These are phyloP conservation scores for Hesperophylax magnus DNA, from an alignment of 1,140 invertebrate species.

Conservation along the genomic window DNA sequence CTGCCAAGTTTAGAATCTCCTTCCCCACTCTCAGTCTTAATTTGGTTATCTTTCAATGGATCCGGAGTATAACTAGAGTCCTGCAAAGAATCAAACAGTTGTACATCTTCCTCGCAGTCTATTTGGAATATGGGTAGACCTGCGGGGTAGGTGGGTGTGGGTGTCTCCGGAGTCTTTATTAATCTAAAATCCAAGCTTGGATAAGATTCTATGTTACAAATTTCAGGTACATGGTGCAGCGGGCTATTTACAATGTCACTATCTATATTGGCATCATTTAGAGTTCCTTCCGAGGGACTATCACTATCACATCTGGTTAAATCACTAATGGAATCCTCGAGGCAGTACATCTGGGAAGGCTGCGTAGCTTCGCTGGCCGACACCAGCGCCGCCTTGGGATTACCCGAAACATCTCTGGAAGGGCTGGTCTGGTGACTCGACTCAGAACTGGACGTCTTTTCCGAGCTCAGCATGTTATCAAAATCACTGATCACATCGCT, in stretches of 20 bases:
- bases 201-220: conserved; percentile 43
- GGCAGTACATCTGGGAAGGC: neutral
- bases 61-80: conserved; percentile 53
- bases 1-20: conserved; percentile 19
- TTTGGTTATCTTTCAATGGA: conserved; percentile 2
- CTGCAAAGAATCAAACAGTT: conserved; percentile 53
- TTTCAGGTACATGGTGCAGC: conserved; percentile 53
- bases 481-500: conserved; percentile 77
- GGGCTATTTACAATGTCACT: conserved; percentile 44
- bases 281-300: conserved; percentile 13
- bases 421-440: conserved; percentile 73
- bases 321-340: conserved; percentile 23
- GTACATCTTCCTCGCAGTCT: conserved; percentile 35
- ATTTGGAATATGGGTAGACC: conserved; percentile 28
- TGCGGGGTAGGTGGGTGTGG: conserved; percentile 9
- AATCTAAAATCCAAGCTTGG: conserved; percentile 56
- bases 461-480: conserved; percentile 75
- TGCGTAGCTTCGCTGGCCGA: conserved; percentile 4
- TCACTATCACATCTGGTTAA: conserved; percentile 24
- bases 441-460: conserved; percentile 74
- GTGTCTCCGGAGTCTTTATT: conserved; percentile 6
- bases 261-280: conserved; percentile 48
- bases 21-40: conserved; percentile 11
- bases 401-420: conserved; percentile 54
- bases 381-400: conserved; percentile 12